Base-by-base conservation (phyloP, 2,113 vertebrate species). In the Chloebia gouldiae region DNA sequence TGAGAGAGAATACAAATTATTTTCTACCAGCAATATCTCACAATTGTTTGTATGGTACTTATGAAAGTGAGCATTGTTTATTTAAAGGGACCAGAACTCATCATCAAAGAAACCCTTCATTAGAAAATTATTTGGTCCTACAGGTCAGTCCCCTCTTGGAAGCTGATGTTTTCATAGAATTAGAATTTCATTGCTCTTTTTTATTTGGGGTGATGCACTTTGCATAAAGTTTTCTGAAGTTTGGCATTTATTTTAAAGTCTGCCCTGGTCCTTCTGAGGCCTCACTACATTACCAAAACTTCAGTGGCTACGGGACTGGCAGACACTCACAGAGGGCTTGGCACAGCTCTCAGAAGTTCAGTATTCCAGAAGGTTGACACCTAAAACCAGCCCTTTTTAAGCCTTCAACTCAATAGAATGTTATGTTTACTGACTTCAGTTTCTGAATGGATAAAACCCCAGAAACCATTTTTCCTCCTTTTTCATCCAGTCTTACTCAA, bases 1-100 rank as follows among this genome's bases (percentile, higher is more conserved):
- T 57, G 63, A 61, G 19, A 88, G 24, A 86, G 82, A 97, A 91
- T 86, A 90, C 56, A 91, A 83, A 94, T 89, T 56, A 82, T 95
- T 60, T 93, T 50, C 72, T 60, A 84, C 76, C 60, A 95, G 53
- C 61, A 83, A 21, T 15, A 33, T 54, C 49, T 84, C 59, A 30
- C 5, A 0, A 24, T 42, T 83, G 45, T 72, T 95, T 97, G n/a
- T 85, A 12, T 50, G 87, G 88, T 44, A 90, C 33, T 40, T 86
- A 49, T 1, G 28, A 86, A 90, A 54, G 51, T 30, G 57, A 37
- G 7, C 11, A 22, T 13, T 59, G 42, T 33, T 70, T 73, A 71
- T 88, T 51, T 72, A 56, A 86, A 86, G 40, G n/a, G 18, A 83
- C 16, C 30, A 22, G 9, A 83, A 37, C 15, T 47, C 28, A 18